Evolutionary conservation across 2,113 vertebrate genomes (phyloP), one percentile per base, ranked within the genome.

Genomic region (Myxocyprinus asiaticus): DNA sequence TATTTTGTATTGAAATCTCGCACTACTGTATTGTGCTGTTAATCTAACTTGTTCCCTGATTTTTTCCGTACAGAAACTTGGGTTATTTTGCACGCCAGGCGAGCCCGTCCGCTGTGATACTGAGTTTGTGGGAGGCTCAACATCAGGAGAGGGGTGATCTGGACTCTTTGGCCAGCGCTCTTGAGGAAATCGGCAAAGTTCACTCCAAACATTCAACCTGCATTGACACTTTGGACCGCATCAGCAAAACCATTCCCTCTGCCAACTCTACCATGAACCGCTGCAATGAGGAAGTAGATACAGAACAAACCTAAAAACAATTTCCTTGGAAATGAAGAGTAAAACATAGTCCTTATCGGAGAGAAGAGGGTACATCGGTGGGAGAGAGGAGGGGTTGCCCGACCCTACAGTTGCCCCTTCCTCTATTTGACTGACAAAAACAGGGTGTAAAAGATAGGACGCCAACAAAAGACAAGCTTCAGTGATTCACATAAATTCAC

Each of bases 71-170:
- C 88, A 99, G 97, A 88, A 98, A 99, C 83, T 91, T 99, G 85
- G 94, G 94, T 66, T 99, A 95, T 75, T 99, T 99, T 83, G 96
- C 95, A 53, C 92, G 94, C n/a, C 96, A 97, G 72, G 92, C 73
- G 80, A 99, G 98, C 80, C 97, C 97, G 0, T 98, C 98, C 0
- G 95, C 96, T 0, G 95, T 97, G 86, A 97, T 99, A 79, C 91
- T 99, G 89, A 96, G 97, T 90, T 94, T 99, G 79, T 99, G 97
- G 98, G 98, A 99, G 89, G 96, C 96, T 9, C 94, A 93, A 33
- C 96, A 99, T 88, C 96, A 98, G 75, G 95, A 97, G 3, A 91
- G 94, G 3, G 95, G 95, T 4, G 96, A 98, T 87, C 95, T 99
- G 65, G 95, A 99, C 94, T 96, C 96, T 83, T 91, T 99, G 42